Evolutionary conservation across 2,797 vertebrate species (phyloP), one percentile per base, ranked within the genome.

Genomic region (Sorex maritimensis): DNA sequence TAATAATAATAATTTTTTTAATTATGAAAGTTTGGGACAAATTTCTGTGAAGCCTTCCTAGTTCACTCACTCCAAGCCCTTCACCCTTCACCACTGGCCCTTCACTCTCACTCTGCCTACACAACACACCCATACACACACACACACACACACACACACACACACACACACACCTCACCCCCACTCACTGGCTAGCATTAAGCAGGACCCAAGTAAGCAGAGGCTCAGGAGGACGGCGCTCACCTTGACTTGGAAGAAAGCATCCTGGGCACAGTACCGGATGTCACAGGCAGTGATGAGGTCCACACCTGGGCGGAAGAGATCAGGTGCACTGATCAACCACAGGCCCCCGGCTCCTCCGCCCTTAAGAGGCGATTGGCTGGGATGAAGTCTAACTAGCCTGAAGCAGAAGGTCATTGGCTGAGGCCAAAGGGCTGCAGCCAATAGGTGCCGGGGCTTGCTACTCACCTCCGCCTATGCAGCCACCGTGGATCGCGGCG

Each of bases 231-330:
- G 8, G 14, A 38, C 5, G 28, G 61, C 10, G 10, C 92, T 93
- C 88, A 98, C 99, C 98, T 99, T 99, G 21, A 99, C 97, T 96
- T 99, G 99, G 97, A 99, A 99, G 98, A 98, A 99, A 69, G 99
- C 98, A 12, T 99, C 99, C 97, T 98, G 98, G 1, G 98, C 96
- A 63, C 99, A 99, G 83, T 99, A 98, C 0, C 99, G 98, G n/a
- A 99, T 98, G 90, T 99, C 99, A 26, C 99, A 99, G 95, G 99
- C 99, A 0, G 99, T 98, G 94, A 99, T 97, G 78, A 99, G 98
- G 95, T 99, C 99, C 12, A 99, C 97, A 0, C 99, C 99, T 99
- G 96, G 28, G 11, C 79, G 41, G n/a, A 0, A 73, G 65, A 95
- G 49, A 63, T n/a, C 73, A 28, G 72, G 61, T 24, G 34, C 19